Conservation (phyloP, 2,888 invertebrate species). For the Metellina segmentata region DNA sequence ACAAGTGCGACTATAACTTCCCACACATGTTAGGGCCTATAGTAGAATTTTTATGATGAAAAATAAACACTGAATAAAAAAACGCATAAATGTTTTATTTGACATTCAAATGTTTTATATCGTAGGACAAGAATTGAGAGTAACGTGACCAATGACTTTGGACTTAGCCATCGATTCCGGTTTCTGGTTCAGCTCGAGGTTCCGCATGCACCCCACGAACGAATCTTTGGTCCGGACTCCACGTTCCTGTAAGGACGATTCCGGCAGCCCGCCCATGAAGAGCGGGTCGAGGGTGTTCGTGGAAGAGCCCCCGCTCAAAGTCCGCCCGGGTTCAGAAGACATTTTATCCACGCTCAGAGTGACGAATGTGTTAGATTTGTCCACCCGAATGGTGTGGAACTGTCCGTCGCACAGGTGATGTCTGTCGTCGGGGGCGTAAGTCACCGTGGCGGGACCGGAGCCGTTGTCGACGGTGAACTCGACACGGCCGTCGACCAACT, state of each 20-base stretch:
- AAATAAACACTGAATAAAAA: too few species aligned
- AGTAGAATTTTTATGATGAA: too few species aligned
- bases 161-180: constrained; percentile 83
- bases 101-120: constrained; percentile 82
- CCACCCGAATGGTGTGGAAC: constrained; percentile 93
- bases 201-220: constrained; percentile 89
- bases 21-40: too few species aligned
- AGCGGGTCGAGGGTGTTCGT: constrained; percentile 86
- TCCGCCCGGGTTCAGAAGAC: constrained; percentile 87
- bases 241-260: constrained; percentile 81
- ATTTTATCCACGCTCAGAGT: constrained; percentile 92
- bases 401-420: constrained; percentile 82
- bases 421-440: constrained; percentile 88
- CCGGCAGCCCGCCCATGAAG: constrained; percentile 88
- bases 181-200: constrained; percentile 81
- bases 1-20: too few species aligned
- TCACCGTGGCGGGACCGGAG: constrained; percentile 89
- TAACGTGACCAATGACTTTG: constrained; percentile 87
- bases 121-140: constrained; percentile 89
- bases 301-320: constrained; percentile 85
- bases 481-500: constrained; percentile 91
- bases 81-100: too few species aligned
- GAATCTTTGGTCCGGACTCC: constrained; percentile 87
- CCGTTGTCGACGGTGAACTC: constrained; percentile 83
- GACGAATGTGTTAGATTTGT: constrained; percentile 94